Evolutionary conservation across 2,113 vertebrate genomes (phyloP), one percentile per base, ranked within the genome.

Genomic region (Apus apus): DNA sequence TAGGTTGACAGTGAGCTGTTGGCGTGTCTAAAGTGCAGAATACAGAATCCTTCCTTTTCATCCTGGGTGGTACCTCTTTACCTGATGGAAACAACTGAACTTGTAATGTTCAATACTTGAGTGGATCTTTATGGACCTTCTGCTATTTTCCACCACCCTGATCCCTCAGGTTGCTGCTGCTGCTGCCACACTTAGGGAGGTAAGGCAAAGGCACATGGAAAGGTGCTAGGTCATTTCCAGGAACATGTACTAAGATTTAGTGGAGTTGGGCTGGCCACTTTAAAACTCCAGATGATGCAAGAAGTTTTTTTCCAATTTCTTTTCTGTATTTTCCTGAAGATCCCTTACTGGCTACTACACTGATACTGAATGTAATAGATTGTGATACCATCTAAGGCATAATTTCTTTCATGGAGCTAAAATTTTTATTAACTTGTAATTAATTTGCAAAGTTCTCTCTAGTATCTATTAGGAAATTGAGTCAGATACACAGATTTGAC

Each of bases 371-470:
- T 81, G 4, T 43, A 30, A 78, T n/a, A 77, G 26, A 48, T 48
- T 43, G 65, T 12, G 1, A 51, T 58, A 26, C 4, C 15, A 7
- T 66, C 20, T 60, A 32, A 66, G 56, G 40, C 60, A 67, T 27
- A 21, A 38, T 38, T 10, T 38, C 38, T 38, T 38, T 38, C 10
- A 38, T 38, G 38, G 30, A 82, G 57, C 75, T 82, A 45, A 75
- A 65, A 15, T 50, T 75, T 87, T 56, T 70, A 53, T 70, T 81
- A 30, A 30, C 27, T 65, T 57, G 18, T 54, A 87, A 89, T 82
- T 85, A 72, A 87, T 57, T 94, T 79, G n/a, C 43, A 51, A 87
- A 50, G 30, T 62, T 85, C 29, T 73, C 25, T 62, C 50, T 80
- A 45, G 54, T 43, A 62, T 2, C 9, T 70, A 13, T 29, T 91